A percentile compares a stretch with the other conserved stretches of the same genome.
Evolutionary conservation across 2,113 vertebrate genomes (phyloP).

Genomic region (Herpailurus yagouaroundi): DNA sequence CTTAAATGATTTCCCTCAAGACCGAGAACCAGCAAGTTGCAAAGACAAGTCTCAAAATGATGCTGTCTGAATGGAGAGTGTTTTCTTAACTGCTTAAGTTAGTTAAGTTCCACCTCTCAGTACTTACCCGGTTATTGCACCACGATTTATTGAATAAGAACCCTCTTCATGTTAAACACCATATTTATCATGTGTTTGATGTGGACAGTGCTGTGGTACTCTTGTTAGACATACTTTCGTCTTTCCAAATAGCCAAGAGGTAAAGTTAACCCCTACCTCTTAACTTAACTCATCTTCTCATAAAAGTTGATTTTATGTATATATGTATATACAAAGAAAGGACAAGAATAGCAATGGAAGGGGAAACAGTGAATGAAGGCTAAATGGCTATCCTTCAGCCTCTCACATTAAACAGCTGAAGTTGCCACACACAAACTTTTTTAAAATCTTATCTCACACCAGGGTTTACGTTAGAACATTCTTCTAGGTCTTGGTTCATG

Average conservation of each 20-base stretch:
- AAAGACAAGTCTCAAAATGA: not conserved
- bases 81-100: not conserved
- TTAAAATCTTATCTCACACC: not conserved
- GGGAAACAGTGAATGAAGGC: not conserved
- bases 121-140: not conserved
- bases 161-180: not conserved
- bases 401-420: not conserved
- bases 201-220: not conserved
- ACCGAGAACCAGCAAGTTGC: not conserved
- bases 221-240: not conserved
- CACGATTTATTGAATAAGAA: not conserved
- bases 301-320: not conserved
- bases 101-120: not conserved
- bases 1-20: not conserved
- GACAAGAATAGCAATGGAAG: not conserved
- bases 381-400: not conserved
- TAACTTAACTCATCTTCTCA: not conserved
- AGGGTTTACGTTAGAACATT: not conserved
- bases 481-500: not conserved
- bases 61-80: not conserved
- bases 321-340: fast-evolving
- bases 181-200: not conserved
- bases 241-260: not conserved
- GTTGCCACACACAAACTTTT: not conserved
- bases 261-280: not conserved